A percentile compares a stretch with the other conserved stretches of the same genome.
phyloP scores from a whole-genome alignment of 1,140 invertebrate species.

The Hycleus cichorii region DNA sequence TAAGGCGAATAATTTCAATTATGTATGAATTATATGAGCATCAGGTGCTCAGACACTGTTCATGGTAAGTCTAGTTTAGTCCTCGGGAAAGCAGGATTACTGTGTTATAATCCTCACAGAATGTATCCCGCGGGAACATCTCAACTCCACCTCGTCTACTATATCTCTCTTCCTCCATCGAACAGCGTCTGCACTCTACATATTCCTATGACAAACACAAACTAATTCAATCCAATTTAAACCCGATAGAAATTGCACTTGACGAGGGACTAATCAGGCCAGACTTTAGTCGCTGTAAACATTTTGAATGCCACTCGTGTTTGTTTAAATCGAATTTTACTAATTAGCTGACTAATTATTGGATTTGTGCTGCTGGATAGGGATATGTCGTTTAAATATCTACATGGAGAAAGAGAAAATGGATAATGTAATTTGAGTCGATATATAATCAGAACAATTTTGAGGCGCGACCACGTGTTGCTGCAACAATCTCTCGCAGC shows the following conservation, averaged over 20 bases:
- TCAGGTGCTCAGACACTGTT: slow-evolving; percentile 23
- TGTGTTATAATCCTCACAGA: slow-evolving; percentile 24
- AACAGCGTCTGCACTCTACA: background rate
- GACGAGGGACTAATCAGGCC: slow-evolving; percentile 33
- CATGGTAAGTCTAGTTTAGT: slow-evolving; percentile 23
- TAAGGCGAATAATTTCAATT: background rate
- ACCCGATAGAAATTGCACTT: slow-evolving; percentile 34
- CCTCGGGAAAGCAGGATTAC: slow-evolving; percentile 24
- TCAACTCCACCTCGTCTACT: background rate
- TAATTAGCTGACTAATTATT: slow-evolving; percentile 33
- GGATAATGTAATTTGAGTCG: no score
- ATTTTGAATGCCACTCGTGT: slow-evolving; percentile 28
- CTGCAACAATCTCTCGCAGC: no score
- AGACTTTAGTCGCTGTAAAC: slow-evolving; percentile 8
- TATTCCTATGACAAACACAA: slow-evolving; percentile 26
- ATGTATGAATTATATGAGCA: slow-evolving; percentile 27
- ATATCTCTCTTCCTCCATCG: no score
- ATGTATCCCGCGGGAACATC: slow-evolving; percentile 28
- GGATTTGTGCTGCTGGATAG: slow-evolving; percentile 21
- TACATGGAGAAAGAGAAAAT: background rate
- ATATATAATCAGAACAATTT: no score
- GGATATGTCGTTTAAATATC: slow-evolving; percentile 18
- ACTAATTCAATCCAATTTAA: slow-evolving; percentile 37
- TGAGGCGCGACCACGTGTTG: no score
- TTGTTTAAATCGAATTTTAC: slow-evolving; percentile 30